Base-by-base conservation (phyloP, 2,113 vertebrate species). In the Asarcornis scutulata region DNA sequence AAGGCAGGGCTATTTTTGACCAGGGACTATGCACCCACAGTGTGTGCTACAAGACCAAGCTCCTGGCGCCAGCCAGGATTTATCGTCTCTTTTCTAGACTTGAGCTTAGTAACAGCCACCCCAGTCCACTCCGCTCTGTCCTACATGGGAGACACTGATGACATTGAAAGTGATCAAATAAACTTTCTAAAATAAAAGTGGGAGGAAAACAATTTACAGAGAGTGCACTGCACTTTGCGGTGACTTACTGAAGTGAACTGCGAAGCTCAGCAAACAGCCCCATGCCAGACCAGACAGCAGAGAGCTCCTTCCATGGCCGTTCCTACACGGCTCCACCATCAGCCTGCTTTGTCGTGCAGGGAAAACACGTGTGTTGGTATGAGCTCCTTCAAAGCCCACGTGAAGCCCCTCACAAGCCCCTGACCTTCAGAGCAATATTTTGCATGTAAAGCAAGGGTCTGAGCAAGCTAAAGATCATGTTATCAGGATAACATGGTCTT, bases 291-390 rank as follows among this genome's bases (percentile, higher is more conserved):
- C 66, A 31, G 13, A 40, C 5, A 58, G 48, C 40, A 81, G 27
- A 56, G 38, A 42, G 71, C 52, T 67, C 32, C 58, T 59, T 55
- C 48, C 59, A 17, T 5, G 17, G 29, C 6, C 36, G 34, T 34
- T 12, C 18, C 32, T 44, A 55, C 16, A 27, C 8, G 4, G 8
- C 40, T 71, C 71, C 58, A 18, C 40, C 7, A 5, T 71, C 21
- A 29, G 1, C 15, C 9, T 8, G 7, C 14, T 66, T 42, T 83
- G 15, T 46, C 31, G 22, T 12, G 6, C 3, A 42, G 18, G 18
- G 29, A 86, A 79, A 11, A 58, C 20, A 44, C 0, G 1, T 2
- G 1, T 36, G 31, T 18, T 44, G 26, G n/a, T 22, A 32, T 14
- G 10, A 60, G 13, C 7, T 76, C 29, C 11, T 62, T 38, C 34